Evolutionary conservation across 2,888 invertebrate species (phyloP).

Genomic region (Polymixis flavicincta): DNA sequence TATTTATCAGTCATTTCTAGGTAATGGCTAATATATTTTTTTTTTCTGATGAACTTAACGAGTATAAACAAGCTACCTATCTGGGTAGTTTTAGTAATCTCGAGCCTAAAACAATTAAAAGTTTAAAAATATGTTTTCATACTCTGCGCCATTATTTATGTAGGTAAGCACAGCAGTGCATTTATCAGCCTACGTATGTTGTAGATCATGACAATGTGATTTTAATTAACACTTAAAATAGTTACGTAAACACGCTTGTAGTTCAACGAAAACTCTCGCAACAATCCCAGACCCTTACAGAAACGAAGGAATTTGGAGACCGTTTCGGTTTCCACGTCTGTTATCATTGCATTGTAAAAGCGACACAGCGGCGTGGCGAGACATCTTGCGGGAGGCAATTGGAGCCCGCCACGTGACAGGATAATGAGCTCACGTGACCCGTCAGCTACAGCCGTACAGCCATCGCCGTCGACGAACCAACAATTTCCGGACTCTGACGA

Average conservation of each 20-base stretch:
- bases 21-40: background rate
- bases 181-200: too few relatives aligned
- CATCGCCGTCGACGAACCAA: conserved; percentile 76
- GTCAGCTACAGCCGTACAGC: conserved; percentile 73
- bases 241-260: background rate
- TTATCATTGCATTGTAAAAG: conserved; percentile 46
- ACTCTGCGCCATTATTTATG: background rate
- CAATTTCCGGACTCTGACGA: conserved; percentile 87
- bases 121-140: too few relatives aligned
- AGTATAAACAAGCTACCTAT: background rate
- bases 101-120: background rate
- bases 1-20: background rate
- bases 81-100: background rate
- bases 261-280: background rate
- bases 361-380: conserved; percentile 44
- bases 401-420: conserved; percentile 74
- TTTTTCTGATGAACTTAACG: background rate
- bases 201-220: too few relatives aligned
- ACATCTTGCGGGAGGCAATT: conserved; percentile 68
- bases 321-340: conserved; percentile 2
- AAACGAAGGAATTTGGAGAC: background rate
- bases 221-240: background rate
- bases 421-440: conserved; percentile 84
- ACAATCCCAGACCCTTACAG: background rate
- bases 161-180: background rate